Conservation (phyloP, 35 echinoderm and acorn worm species). For the Chiridota heheva region DNA sequence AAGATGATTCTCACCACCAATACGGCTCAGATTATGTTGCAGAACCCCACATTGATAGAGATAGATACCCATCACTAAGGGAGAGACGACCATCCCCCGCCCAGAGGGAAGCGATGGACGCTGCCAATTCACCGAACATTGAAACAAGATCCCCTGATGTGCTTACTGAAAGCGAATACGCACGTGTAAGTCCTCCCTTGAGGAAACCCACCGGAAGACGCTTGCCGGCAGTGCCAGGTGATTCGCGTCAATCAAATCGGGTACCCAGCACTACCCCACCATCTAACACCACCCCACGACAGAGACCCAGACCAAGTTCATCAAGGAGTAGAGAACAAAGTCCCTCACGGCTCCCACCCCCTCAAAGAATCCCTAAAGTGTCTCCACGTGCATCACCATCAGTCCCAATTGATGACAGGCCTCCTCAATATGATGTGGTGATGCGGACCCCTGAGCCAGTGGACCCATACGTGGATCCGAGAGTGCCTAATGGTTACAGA, state of each 20-base stretch:
- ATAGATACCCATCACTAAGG: slow-evolving; percentile 33
- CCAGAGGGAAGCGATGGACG: slow-evolving; percentile 56
- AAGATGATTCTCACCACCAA: slow-evolving; percentile 42
- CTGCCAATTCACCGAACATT: slow-evolving; percentile 26
- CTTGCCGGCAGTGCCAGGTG: slow-evolving; percentile 75
- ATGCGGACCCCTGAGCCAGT: slow-evolving; percentile 70
- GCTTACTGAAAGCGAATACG: slow-evolving; percentile 59
- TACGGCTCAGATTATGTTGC: slow-evolving; percentile 45
- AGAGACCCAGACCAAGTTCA: slow-evolving; percentile 57
- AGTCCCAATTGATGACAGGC: slow-evolving; percentile 64
- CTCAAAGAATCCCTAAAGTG: slow-evolving; percentile 43
- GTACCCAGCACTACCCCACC: slow-evolving; percentile 1
- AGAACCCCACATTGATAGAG: slow-evolving; percentile 42
- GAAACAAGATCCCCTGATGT: slow-evolving; percentile 33
- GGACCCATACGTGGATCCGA: slow-evolving; percentile 64
- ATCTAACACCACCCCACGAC: slow-evolving; percentile 35
- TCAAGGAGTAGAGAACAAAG: slow-evolving; percentile 68
- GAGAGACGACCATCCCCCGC: slow-evolving; percentile 61
- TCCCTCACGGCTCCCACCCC: slow-evolving; percentile 54
- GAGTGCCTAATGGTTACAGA: slow-evolving; percentile 87
- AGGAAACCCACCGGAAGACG: slow-evolving; percentile 72
- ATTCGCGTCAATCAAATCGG: slow-evolving; percentile 14
- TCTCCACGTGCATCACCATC: slow-evolving; percentile 30
- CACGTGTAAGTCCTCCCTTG: slow-evolving; percentile 58
- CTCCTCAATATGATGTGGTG: slow-evolving; percentile 84